Conservation (phyloP, 35 echinoderm and acorn worm genomes). For the Apostichopus japonicus region DNA sequence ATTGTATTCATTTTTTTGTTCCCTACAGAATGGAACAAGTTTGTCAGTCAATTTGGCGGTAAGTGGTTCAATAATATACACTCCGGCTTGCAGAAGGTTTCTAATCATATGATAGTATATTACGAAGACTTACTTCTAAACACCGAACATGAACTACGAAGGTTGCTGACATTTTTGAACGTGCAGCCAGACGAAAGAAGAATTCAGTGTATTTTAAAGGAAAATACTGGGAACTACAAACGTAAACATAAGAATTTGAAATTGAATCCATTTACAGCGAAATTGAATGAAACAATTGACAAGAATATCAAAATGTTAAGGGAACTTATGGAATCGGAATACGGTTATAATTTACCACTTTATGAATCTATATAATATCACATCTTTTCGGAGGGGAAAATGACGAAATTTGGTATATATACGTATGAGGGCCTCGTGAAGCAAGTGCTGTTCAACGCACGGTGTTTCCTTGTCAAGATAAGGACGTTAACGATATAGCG, state of each 20-base stretch:
- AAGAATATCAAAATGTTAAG: background rate
- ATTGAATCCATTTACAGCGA: background rate
- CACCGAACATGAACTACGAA: conserved; percentile 3
- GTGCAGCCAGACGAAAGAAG: background rate
- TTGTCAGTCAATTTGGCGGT: background rate
- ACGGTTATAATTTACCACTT: background rate
- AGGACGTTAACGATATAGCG: too few relatives aligned
- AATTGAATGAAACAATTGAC: conserved; percentile 27
- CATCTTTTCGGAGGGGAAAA: too few relatives aligned
- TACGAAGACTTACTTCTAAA: conserved; percentile 4
- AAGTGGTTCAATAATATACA: background rate
- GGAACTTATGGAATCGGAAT: background rate
- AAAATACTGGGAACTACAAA: background rate
- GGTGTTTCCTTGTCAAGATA: too few relatives aligned
- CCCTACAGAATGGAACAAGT: background rate
- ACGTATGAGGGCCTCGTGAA: too few relatives aligned
- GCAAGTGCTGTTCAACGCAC: too few relatives aligned
- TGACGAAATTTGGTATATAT: too few relatives aligned
- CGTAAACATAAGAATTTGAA: background rate
- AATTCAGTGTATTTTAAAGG: background rate
- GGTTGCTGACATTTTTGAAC: background rate
- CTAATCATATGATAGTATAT: background rate
- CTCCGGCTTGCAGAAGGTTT: background rate
- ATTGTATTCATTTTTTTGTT: background rate
- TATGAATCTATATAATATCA: conserved; percentile 5